Conservation (phyloP, 2,113 vertebrate genomes). For the Scophthalmus maximus region DNA sequence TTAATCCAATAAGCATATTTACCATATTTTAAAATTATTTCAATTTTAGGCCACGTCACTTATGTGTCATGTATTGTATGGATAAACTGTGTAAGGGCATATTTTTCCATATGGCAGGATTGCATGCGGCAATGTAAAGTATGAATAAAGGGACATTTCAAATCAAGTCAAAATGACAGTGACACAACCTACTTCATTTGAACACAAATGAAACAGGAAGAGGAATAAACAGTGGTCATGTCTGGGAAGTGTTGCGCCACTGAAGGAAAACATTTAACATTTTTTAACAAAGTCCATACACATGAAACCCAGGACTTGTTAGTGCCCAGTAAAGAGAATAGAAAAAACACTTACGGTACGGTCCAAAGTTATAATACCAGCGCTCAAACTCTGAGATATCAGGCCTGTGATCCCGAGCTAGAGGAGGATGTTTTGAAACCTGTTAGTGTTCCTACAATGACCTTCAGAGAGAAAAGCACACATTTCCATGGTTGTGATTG, state of each 20-base stretch:
- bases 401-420: constrained; percentile 82
- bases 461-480: constrained; percentile 57
- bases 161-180: not conserved
- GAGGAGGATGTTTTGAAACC: constrained; percentile 77
- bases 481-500: constrained; percentile 70
- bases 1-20: too few relatives aligned
- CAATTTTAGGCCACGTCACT: too few relatives aligned
- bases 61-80: too few relatives aligned
- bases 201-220: not conserved
- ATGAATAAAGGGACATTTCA: not conserved
- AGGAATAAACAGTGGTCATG: not conserved
- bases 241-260: not conserved
- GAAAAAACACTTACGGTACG: constrained; percentile 83
- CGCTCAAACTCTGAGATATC: constrained; percentile 83
- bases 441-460: constrained; percentile 66
- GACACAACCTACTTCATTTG: not conserved
- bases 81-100: too few relatives aligned
- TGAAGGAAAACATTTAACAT: not conserved
- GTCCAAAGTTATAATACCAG: constrained; percentile 84
- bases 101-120: not conserved
- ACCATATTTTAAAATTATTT: too few relatives aligned
- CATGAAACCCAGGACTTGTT: constrained; percentile 38
- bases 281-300: constrained; percentile 8
- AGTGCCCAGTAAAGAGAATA: constrained; percentile 62
- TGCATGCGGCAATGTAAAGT: not conserved